Evolutionary conservation across 2,888 invertebrate genomes (phyloP), one percentile per base, ranked within the genome.

Genomic region (Limnephilus auricula): DNA sequence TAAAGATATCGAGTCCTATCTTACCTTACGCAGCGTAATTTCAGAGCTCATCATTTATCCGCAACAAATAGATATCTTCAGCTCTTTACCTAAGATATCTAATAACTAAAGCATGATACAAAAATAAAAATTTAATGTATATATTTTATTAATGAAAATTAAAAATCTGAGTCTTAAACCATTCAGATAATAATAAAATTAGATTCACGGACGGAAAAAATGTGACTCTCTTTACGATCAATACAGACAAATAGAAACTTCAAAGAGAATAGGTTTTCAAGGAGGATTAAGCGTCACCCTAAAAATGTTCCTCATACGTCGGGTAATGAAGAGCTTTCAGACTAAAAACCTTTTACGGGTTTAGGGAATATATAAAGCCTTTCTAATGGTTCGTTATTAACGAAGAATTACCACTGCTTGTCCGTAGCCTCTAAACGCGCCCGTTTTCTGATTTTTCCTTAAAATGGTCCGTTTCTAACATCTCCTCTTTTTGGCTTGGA

Each of bases 331-430:
- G 32, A 82, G 82, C 82, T 32, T 34, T 25, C 10, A 37, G 18
- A 18, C 25, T 32, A 25, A 32, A 37, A 82, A 82, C 82, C 82
- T 82, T 82, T 82, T 32, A 82, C 34, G 82, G 82, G 82, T 37
- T 82, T 82, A 82, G 82, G 82, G 82, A 82, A 82, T 82, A 65
- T 82, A 65, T 32, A 82, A 82, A 82, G 34, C 82, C 82, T 32
- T 32, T 37, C 34, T 82, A 82, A 82, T 82, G 82, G 82, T 34
- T 82, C 82, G 82, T 82, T 82, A 82, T 34, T 82, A 82, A 37
- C 82, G 82, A 82, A 12, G 82, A 82, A 82, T 82, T 82, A 82
- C 65, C 65, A 65, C 65, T 9, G n/a, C 34, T 82, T 82, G 82
- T 82, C 82, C 82, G 32, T 82, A 37, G 9, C 34, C 82, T 82